Evolutionary conservation across 2,797 vertebrate genomes (phyloP).

Genomic region (Ispidina picta): DNA sequence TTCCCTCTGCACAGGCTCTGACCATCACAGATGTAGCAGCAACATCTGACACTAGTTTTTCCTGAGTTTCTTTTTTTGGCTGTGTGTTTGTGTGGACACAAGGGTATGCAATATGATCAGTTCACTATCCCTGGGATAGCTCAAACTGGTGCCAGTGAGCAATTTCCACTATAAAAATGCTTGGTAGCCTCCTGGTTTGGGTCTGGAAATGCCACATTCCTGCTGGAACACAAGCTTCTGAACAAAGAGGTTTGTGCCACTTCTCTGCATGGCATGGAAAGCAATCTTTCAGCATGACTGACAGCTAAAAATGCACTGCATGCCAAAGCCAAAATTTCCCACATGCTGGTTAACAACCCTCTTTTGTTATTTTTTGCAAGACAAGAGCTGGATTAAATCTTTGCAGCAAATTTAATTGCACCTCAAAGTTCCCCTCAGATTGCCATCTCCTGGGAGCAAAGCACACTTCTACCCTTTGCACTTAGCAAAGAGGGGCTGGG

Average conservation of each 20-base stretch:
- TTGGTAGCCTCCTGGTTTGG: background rate
- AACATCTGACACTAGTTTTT: background rate
- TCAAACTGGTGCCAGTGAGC: background rate
- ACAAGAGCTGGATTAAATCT: background rate
- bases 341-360: background rate
- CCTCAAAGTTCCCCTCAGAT: background rate
- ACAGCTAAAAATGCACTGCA: background rate
- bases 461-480: background rate
- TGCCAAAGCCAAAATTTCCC: conserved; percentile 11
- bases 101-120: background rate
- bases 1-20: background rate
- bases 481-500: background rate
- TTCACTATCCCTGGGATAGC: background rate
- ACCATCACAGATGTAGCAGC: background rate
- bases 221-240: background rate
- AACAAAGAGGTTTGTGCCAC: conserved; percentile 15
- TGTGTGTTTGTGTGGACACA: background rate
- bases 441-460: background rate
- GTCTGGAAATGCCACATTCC: background rate
- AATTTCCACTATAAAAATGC: background rate
- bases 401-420: background rate
- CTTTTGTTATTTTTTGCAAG: background rate
- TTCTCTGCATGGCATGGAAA: background rate
- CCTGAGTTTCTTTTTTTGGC: background rate
- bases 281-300: conserved; percentile 1